These are phyloP conservation scores for Acropora yongei DNA, from an alignment of 64 coral and sea anemone genomes.

Conservation along the genomic window DNA sequence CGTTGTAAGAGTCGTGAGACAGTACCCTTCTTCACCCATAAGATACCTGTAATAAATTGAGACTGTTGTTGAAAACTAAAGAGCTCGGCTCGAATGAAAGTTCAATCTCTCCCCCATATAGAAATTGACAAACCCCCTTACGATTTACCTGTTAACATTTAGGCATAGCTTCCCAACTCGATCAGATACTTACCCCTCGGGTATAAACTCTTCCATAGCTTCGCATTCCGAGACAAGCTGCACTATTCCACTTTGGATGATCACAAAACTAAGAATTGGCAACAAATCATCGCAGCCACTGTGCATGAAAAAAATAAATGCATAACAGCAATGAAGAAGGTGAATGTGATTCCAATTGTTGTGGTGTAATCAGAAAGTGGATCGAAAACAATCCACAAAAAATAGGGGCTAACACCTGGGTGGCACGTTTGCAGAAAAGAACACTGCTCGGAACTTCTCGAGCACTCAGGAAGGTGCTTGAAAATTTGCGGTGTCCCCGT, in stretches of 20 bases:
- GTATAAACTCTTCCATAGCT: conserved; percentile 99
- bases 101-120: no score
- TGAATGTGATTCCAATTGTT: not conserved
- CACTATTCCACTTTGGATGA: conserved; percentile 81
- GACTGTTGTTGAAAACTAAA: not conserved
- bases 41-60: conserved; percentile 65
- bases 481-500: no score
- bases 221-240: conserved; percentile 85
- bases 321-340: not conserved
- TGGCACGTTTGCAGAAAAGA: no score
- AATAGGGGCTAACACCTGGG: no score
- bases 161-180: no score
- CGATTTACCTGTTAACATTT: no score
- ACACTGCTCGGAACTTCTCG: no score
- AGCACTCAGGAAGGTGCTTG: no score
- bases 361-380: no score
- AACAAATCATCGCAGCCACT: conserved; percentile 94
- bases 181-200: conserved; percentile 71
- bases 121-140: no score
- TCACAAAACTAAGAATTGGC: conserved; percentile 90
- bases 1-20: conserved; percentile 91
- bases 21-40: conserved; percentile 99
- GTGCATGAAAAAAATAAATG: not conserved
- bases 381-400: no score
- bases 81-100: not conserved